These are phyloP conservation scores for Perognathus longimembris DNA, from an alignment of 2,113 vertebrate genomes.

Conservation along the genomic window DNA sequence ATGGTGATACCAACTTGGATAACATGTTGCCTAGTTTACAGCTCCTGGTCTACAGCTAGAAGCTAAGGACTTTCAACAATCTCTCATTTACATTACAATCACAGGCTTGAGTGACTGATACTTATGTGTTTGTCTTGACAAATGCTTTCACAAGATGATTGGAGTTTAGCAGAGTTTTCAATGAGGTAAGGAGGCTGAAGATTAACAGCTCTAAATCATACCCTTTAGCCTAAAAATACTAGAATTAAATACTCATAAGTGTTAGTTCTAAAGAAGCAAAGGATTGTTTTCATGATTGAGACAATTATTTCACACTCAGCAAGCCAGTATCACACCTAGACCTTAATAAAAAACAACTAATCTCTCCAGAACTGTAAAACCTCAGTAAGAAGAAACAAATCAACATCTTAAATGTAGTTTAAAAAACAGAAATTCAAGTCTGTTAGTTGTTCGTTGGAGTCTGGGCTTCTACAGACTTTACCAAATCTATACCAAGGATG, in stretches of 20 bases:
- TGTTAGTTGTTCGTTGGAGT: neutral
- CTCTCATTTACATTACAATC: neutral
- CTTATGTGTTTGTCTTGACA: neutral
- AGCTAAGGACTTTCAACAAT: neutral
- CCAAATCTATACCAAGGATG: neutral
- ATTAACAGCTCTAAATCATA: neutral
- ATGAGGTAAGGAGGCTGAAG: neutral
- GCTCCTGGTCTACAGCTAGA: neutral
- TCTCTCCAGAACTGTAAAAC: conserved; percentile 20
- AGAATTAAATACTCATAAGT: neutral
- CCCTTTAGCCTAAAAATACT: neutral
- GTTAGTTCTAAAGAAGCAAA: conserved; percentile 3
- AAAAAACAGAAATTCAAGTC: conserved; percentile 33
- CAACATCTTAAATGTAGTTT: neutral
- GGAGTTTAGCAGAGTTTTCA: neutral
- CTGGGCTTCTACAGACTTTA: neutral
- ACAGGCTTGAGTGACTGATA: neutral
- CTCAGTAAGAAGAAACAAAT: conserved; percentile 28
- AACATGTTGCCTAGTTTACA: neutral
- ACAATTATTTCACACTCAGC: neutral
- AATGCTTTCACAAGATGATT: neutral
- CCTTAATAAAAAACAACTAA: conserved; percentile 38
- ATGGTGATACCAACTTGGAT: neutral
- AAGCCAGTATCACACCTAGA: neutral
- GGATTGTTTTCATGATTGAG: neutral